Percentiles rank a stretch among this genome's conserved stretches.
phyloP scores from a whole-genome alignment of 2,113 vertebrate species.

The Heptranchias perlo region DNA sequence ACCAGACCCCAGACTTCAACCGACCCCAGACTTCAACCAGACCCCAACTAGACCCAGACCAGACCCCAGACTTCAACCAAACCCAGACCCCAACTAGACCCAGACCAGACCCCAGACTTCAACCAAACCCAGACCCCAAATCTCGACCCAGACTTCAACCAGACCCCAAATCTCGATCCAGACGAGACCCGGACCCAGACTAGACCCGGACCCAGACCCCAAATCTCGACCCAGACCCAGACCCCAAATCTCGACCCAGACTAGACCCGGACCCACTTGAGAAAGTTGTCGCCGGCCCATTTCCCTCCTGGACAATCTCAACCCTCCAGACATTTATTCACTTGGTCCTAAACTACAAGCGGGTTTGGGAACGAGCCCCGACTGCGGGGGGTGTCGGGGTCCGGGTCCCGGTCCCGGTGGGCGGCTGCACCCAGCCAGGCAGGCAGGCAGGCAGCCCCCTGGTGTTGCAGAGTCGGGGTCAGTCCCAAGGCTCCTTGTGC shows the following conservation, averaged over 20 bases:
- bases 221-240: neutral
- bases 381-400: neutral
- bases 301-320: neutral
- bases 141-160: too few relatives aligned
- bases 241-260: neutral
- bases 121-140: neutral
- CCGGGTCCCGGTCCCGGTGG: neutral
- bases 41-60: too few relatives aligned
- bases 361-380: too few relatives aligned
- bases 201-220: too few relatives aligned
- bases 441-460: too few relatives aligned
- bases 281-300: neutral
- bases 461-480: too few relatives aligned
- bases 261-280: neutral
- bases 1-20: too few relatives aligned
- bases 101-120: neutral
- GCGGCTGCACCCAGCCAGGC: neutral
- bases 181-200: neutral
- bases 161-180: too few relatives aligned
- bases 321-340: neutral
- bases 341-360: neutral
- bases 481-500: neutral
- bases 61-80: too few relatives aligned
- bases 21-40: too few relatives aligned
- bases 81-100: too few relatives aligned